These are phyloP conservation scores for Trachops cirrhosus DNA, from an alignment of 2,797 vertebrate genomes.

Conservation along the genomic window DNA sequence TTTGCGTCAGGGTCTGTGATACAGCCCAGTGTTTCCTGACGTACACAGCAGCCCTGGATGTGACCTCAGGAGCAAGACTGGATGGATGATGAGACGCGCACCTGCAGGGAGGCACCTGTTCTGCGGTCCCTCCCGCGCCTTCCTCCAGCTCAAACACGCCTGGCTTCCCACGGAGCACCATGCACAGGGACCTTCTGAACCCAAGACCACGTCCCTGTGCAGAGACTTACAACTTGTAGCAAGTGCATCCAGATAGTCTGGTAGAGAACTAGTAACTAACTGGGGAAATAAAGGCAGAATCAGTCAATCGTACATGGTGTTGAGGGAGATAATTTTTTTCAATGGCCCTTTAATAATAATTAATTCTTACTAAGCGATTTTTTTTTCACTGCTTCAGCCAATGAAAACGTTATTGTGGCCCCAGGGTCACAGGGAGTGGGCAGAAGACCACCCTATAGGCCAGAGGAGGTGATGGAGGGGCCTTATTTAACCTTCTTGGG, in stretches of 20 bases:
- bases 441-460: no score
- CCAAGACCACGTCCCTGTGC: background rate
- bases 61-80: background rate
- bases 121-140: background rate
- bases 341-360: background rate
- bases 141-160: background rate
- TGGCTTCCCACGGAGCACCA: background rate
- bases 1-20: background rate
- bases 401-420: no score
- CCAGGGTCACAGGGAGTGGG: no score
- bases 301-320: background rate
- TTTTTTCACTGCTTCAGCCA: background rate
- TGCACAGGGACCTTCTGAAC: background rate
- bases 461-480: no score
- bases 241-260: background rate
- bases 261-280: background rate
- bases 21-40: background rate
- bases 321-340: background rate
- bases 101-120: background rate
- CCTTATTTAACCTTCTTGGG: no score
- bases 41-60: background rate
- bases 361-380: background rate
- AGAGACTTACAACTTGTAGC: background rate
- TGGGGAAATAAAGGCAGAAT: background rate
- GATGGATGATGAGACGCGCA: background rate